Conservation (phyloP, 2,113 vertebrate species). For the Maccullochella peelii region DNA sequence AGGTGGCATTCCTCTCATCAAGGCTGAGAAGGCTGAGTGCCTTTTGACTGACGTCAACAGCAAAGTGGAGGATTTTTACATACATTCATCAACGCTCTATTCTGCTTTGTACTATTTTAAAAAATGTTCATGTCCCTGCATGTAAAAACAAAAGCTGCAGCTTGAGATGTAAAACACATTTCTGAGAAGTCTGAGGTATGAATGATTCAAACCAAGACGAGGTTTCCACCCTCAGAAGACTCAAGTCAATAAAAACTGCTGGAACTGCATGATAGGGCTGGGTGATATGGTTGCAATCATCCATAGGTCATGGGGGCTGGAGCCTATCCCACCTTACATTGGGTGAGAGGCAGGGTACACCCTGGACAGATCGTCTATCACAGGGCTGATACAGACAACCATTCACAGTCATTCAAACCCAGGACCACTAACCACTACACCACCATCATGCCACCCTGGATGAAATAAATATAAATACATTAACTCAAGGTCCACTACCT, state of each 20-base stretch:
- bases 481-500: too few species aligned
- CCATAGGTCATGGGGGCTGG: background rate
- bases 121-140: background rate
- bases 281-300: background rate
- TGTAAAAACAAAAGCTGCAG: background rate
- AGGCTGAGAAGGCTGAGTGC: constrained; percentile 28
- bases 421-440: background rate
- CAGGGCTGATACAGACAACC: background rate
- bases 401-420: background rate
- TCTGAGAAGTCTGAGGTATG: background rate
- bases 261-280: background rate
- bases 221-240: background rate
- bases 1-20: constrained; percentile 32
- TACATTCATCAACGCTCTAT: background rate
- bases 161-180: background rate
- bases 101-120: background rate
- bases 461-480: too few species aligned
- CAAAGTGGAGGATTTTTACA: background rate
- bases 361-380: background rate
- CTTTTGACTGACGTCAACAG: constrained; percentile 3
- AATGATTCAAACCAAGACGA: background rate
- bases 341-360: background rate
- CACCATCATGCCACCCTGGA: background rate
- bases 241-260: background rate
- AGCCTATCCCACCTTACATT: background rate